Evolutionary conservation across 2,888 invertebrate species (phyloP), one percentile per base, ranked within the genome.

Genomic region (Alentia gelatinosa): DNA sequence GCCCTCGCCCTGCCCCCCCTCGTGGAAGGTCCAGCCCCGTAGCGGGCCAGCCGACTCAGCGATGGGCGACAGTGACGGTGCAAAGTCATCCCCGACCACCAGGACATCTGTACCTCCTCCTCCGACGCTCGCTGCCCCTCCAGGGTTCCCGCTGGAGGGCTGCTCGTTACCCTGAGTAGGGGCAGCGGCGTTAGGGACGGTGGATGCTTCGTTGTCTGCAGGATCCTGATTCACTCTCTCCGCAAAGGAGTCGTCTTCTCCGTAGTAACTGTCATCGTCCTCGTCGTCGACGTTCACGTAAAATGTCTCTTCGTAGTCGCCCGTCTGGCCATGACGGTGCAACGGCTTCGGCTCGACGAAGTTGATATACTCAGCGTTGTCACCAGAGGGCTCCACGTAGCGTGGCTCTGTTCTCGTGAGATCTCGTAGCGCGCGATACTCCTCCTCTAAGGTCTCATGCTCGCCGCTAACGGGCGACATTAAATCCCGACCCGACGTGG

Each of bases 291-390:
- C n/a, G 5, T 86, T 5, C 9, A 7, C 47, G 30, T 42, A 23
- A 19, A n/a, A 23, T 47, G 15, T 33, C 33, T 50, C n/a, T 19
- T 86, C 86, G 37, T 35, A 12, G 4, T 15, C 79, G 15, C 23
- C 39, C 3, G 35, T 23, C 3, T 15, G 15, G 39, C 39, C 39
- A 23, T 35, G 35, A 9, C n/a, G 3, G 86, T 86, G 86, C 86
- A 86, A 47, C 26, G 86, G 86, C 35, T 86, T 86, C 26, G 86
- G 86, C 23, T 86, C 86, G 26, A 86, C 86, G 23, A 86, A 86
- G 86, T 86, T 86, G 50, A 86, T 86, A 30, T 86, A 86, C 50
- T 86, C 86, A 0, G n/a, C 39, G 35, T 37, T 79, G 12, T n/a
- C 30, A 26, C 33, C 15, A 0, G 86, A 86, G 1, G 42, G 4